A percentile compares a stretch with the other conserved stretches of the same genome.
These are phyloP conservation scores for Drosophila flavopinicola DNA, from an alignment of 2,888 invertebrate genomes.

Conservation along the genomic window DNA sequence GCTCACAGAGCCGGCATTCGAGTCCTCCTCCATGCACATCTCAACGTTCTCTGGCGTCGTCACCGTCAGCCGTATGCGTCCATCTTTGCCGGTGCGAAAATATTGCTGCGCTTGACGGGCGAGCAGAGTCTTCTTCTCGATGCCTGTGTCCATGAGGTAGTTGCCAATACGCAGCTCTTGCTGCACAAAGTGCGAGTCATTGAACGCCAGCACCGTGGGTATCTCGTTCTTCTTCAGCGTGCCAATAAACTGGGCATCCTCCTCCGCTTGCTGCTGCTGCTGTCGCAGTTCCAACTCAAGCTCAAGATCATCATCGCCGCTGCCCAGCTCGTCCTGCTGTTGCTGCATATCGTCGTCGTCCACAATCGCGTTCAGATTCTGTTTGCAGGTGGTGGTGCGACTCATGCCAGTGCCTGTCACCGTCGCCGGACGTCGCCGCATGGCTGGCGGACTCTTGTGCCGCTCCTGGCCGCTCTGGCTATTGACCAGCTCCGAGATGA, in stretches of 20 bases:
- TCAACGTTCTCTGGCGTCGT: conserved; percentile 84
- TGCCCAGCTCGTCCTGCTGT: conserved; percentile 30
- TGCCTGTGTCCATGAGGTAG: conserved; percentile 84
- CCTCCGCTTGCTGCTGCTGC: conserved; percentile 4
- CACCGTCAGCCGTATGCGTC: conserved; percentile 80
- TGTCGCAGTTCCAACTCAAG: conserved; percentile 28
- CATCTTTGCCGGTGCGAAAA: conserved; percentile 63
- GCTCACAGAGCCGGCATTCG: conserved; percentile 57
- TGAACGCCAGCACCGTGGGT: conserved; percentile 83
- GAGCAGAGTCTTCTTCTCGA: conserved; percentile 80
- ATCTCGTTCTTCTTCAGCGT: conserved; percentile 83
- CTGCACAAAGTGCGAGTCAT: conserved; percentile 84
- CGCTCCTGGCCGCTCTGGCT: conserved; percentile 63
- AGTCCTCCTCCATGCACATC: conserved; percentile 78
- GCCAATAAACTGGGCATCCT: conserved; percentile 58
- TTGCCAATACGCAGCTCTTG: conserved; percentile 84
- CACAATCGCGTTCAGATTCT: conserved; percentile 77
- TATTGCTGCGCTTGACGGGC: conserved; percentile 64
- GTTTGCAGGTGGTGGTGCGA: conserved; percentile 81
- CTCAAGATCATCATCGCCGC: conserved; percentile 39
- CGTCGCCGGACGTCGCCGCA: conserved; percentile 28
- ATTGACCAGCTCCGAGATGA: conserved; percentile 70
- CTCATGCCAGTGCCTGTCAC: conserved; percentile 60
- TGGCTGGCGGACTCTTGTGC: conserved; percentile 58
- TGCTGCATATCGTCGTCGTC: conserved; percentile 42